phyloP scores from a whole-genome alignment of 2,797 vertebrate species.

The Clarias fuscus region DNA sequence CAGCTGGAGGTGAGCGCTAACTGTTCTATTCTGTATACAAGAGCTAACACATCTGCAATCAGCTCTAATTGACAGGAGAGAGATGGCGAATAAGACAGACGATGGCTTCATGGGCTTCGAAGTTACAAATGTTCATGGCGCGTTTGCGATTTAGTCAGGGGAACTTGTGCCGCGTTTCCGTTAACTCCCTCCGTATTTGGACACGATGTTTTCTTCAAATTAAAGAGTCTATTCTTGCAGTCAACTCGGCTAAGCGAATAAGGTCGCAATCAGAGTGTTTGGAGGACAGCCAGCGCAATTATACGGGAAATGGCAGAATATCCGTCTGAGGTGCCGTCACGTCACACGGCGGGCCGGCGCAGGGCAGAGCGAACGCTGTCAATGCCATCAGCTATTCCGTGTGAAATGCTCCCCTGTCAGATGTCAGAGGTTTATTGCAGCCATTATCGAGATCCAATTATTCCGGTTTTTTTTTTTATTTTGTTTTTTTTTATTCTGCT shows the following conservation, averaged over 20 bases:
- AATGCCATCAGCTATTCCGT: conserved; percentile 43
- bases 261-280: conserved; percentile 47
- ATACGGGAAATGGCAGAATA: conserved; percentile 29
- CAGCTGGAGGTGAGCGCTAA: conserved; percentile 23
- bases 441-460: conserved; percentile 46
- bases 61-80: neutral
- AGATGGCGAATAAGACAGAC: neutral
- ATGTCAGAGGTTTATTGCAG: conserved; percentile 42
- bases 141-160: neutral
- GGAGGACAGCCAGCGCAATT: conserved; percentile 51
- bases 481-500: conserved; percentile 20
- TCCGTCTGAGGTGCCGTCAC: conserved; percentile 34
- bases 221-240: neutral
- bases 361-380: conserved; percentile 31
- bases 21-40: neutral
- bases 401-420: conserved; percentile 32
- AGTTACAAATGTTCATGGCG: neutral
- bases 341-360: conserved; percentile 20
- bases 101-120: neutral
- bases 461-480: conserved; percentile 34
- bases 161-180: neutral
- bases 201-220: neutral
- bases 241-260: neutral
- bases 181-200: neutral
- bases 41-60: neutral